Percentiles rank a stretch among this genome's conserved stretches.
phyloP scores from a whole-genome alignment of 2,888 invertebrate species.

The Cataglyphis altisquamis region DNA sequence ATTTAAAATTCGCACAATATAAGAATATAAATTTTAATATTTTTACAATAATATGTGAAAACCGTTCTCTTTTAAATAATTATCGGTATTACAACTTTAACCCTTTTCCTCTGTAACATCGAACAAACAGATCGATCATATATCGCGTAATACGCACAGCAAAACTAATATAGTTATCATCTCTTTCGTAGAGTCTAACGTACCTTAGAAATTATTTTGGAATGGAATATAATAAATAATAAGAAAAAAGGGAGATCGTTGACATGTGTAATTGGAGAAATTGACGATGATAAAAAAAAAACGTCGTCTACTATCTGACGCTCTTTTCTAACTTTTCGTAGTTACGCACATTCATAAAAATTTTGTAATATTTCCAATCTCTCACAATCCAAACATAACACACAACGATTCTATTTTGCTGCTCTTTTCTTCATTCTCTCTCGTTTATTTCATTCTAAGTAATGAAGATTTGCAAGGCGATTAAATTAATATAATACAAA shows the following conservation, averaged over 20 bases:
- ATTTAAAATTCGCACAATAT: constrained; percentile 19
- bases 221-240: constrained; percentile 54
- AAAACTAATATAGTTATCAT: constrained; percentile 35
- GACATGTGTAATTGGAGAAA: constrained; percentile 32
- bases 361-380: constrained; percentile 11
- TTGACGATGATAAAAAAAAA: constrained; percentile 16
- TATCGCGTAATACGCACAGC: constrained; percentile 33
- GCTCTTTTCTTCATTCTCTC: neutral
- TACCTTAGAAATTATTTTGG: constrained; percentile 49
- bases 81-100: constrained; percentile 17
- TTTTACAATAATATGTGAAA: constrained; percentile 22
- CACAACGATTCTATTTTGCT: constrained; percentile 21
- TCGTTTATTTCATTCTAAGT: neutral
- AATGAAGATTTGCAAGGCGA: constrained; percentile 15
- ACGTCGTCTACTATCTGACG: neutral
- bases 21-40: constrained; percentile 26
- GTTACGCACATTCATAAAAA: constrained; percentile 24
- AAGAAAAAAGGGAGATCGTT: constrained; percentile 49
- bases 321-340: constrained; percentile 19
- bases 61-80: constrained; percentile 14
- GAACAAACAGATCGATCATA: constrained; percentile 19
- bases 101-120: neutral
- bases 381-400: constrained; percentile 13
- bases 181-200: constrained; percentile 13
- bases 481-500: constrained; percentile 48